These are phyloP conservation scores for Thaumatotibia leucotreta DNA, from an alignment of 1,140 invertebrate species.

Conservation along the genomic window DNA sequence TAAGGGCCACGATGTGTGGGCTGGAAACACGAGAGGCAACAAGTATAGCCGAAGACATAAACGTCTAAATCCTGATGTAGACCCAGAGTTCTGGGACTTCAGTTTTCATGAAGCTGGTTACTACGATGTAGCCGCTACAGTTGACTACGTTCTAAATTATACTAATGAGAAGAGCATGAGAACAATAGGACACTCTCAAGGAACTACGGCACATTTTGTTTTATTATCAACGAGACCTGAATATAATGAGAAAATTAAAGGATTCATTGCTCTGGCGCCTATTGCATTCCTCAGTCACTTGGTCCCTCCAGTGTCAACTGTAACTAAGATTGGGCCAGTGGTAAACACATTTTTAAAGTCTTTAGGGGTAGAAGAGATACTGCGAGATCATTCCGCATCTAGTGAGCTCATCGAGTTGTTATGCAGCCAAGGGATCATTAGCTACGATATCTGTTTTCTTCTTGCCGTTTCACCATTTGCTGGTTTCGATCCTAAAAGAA, in stretches of 20 bases:
- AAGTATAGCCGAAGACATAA: constrained; percentile 77
- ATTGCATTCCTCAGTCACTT: constrained; percentile 76
- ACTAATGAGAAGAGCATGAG: constrained; percentile 59
- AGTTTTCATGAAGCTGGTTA: constrained; percentile 79
- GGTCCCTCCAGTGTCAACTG: not conserved
- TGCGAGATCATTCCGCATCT: not conserved
- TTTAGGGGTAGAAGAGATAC: not conserved
- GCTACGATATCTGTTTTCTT: not conserved
- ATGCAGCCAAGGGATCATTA: not conserved
- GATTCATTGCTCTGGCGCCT: constrained; percentile 79
- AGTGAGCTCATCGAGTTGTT: not conserved
- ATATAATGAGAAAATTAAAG: constrained; percentile 78
- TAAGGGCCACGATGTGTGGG: constrained; percentile 81
- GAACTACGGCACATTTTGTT: constrained; percentile 78
- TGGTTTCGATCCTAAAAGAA: not conserved
- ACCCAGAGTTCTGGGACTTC: constrained; percentile 69
- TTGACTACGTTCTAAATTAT: constrained; percentile 60
- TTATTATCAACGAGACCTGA: constrained; percentile 75
- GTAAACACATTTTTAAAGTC: not conserved
- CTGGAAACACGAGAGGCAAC: constrained; percentile 80
- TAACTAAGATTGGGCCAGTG: not conserved
- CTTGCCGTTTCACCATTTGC: not conserved
- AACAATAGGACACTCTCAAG: constrained; percentile 80
- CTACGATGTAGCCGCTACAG: constrained; percentile 68
- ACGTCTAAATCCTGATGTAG: constrained; percentile 68